Conservation (phyloP, 2,888 invertebrate species). For the Cenopis cana region DNA sequence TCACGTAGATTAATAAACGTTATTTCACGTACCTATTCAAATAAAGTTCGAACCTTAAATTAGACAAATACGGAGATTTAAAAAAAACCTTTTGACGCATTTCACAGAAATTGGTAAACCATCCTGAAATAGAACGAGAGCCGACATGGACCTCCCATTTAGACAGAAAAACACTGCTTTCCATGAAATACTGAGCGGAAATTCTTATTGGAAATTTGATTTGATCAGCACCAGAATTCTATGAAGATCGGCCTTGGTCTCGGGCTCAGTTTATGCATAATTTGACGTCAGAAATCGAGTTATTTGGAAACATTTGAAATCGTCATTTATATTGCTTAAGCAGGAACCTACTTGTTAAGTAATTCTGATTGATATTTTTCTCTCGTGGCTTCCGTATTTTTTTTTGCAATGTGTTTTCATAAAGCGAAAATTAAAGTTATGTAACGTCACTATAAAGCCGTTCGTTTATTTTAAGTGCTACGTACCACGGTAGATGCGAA, state of each 20-base stretch:
- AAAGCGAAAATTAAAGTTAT: conserved; percentile 37
- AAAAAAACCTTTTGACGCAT: conserved; percentile 18
- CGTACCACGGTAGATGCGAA: conserved; percentile 32
- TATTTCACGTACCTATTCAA: too few species aligned
- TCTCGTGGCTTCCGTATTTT: conserved; percentile 1
- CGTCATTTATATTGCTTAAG: background rate
- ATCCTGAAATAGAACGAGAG: background rate
- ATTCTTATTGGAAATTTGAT: background rate
- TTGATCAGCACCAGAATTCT: background rate
- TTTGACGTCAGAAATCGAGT: background rate
- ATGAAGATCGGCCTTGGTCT: background rate
- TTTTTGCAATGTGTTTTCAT: conserved; percentile 25
- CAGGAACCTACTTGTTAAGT: background rate
- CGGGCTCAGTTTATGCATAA: background rate
- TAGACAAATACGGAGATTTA: conserved; percentile 28
- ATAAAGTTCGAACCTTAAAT: too few species aligned
- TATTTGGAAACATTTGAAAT: background rate
- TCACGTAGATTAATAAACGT: too few species aligned
- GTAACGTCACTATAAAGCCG: conserved; percentile 49
- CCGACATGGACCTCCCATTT: background rate
- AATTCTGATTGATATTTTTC: background rate
- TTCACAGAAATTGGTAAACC: conserved; percentile 7
- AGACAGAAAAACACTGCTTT: background rate
- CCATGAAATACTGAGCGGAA: background rate
- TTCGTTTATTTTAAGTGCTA: conserved; percentile 52